Conservation (phyloP, 2,888 invertebrate species). For the Chaetogeoica ovagalla region DNA sequence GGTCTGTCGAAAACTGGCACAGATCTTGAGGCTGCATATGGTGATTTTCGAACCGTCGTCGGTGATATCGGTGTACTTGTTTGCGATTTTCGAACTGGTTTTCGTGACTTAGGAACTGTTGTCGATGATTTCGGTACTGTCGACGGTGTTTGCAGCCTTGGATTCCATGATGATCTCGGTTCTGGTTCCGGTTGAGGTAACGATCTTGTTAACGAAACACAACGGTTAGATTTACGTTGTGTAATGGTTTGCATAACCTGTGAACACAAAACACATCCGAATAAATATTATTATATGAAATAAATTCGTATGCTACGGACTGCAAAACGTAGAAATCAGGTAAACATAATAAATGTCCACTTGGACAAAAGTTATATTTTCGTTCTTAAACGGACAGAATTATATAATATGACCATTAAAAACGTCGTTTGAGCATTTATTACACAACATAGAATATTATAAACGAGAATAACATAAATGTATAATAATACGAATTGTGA, state of each 20-base stretch:
- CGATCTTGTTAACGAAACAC: neutral
- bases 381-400: too few relatives aligned
- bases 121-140: neutral
- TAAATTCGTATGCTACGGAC: too few relatives aligned
- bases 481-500: too few relatives aligned
- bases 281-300: too few relatives aligned
- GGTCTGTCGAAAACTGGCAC: too few relatives aligned
- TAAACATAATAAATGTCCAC: too few relatives aligned
- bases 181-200: neutral
- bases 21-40: neutral
- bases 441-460: too few relatives aligned
- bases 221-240: slow-evolving; percentile 11
- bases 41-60: neutral
- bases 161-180: neutral
- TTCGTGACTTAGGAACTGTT: neutral
- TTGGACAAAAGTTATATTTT: too few relatives aligned
- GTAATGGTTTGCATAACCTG: slow-evolving; percentile 16
- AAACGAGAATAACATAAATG: too few relatives aligned
- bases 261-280: neutral
- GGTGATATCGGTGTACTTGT: neutral
- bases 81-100: neutral
- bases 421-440: too few relatives aligned
- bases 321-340: too few relatives aligned
- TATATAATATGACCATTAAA: too few relatives aligned
- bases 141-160: neutral